Base-by-base conservation (phyloP, 2,113 vertebrate species). In the Albula goreensis region DNA sequence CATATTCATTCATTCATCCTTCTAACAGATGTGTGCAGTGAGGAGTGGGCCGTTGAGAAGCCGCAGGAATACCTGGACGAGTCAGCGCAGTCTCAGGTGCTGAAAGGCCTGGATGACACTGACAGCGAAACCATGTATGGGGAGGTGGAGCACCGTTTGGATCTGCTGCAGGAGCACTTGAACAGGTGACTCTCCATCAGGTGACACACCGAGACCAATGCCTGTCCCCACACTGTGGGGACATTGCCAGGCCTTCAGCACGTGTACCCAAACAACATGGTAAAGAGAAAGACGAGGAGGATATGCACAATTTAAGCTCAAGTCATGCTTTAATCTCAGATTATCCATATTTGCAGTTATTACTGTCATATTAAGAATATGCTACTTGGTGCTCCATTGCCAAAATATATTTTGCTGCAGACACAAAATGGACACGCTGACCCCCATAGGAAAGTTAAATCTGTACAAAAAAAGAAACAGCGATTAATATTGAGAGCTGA, bases 111-210 rank as follows among this genome's bases (percentile, higher is more conserved):
- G 50, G 96, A 97, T 53, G 97, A 98, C 90, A 96, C 97, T 3
- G 97, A 97, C 92, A 98, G 97, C 15, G 98, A 99, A 86, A 94
- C 98, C 90, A 97, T 97, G 19, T 99, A 98, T 0, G 97, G 97
- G 66, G 98, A 99, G 94, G 97, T 99, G 91, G 98, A 99, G 87
- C 97, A 99, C 89, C 96, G 97, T 89, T 90, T 99, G 90, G 97
- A 97, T 96, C 94, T 98, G 89, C 97, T 99, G 86, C 98, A 99
- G 89, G 97, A 98, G 77, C 98, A 99, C 87, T 95, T 99, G 86
- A 99, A 97, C 97, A 99, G 98, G 98, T 99, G 96, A 88, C 82
- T 78, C 19, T 12, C 25, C 57, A 19, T 5, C 17, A 41, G 31
- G 31, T 41, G 17, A 17, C 19, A 48, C 48, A 12, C 49, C n/a